These are phyloP conservation scores for Tapera naevia DNA, from an alignment of 2,797 vertebrate species.

Conservation along the genomic window DNA sequence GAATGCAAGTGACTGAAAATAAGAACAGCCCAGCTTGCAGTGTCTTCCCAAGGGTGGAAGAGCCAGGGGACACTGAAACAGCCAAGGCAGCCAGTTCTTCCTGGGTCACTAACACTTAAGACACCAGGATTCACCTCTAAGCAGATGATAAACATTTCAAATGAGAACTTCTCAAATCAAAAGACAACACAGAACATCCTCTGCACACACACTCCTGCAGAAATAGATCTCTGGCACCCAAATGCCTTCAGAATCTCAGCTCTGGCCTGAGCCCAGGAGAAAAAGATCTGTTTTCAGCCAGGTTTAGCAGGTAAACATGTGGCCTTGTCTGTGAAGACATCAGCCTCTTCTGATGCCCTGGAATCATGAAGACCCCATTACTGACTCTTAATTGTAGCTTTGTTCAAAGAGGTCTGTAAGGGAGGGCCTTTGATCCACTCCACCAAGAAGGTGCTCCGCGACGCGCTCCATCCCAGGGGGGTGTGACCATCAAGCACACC, in stretches of 20 bases:
- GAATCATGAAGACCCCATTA: not conserved
- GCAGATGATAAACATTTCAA: not conserved
- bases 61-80: not conserved
- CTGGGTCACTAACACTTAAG: not conserved
- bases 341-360: not conserved
- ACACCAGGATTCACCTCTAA: not conserved
- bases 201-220: rapidly evolving
- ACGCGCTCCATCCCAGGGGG: rapidly evolving
- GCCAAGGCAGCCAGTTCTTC: not conserved
- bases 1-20: constrained; percentile 31
- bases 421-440: not conserved
- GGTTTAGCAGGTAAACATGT: not conserved
- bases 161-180: not conserved
- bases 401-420: not conserved
- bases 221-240: not conserved
- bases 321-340: not conserved
- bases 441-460: not conserved
- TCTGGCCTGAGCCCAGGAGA: not conserved
- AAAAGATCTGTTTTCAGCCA: not conserved
- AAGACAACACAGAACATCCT: not conserved
- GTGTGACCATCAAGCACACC: not conserved
- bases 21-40: not conserved
- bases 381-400: not conserved
- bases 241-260: not conserved
- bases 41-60: not conserved